phyloP scores from a whole-genome alignment of 2,888 invertebrate genomes.

The Flexamia atlantica region DNA sequence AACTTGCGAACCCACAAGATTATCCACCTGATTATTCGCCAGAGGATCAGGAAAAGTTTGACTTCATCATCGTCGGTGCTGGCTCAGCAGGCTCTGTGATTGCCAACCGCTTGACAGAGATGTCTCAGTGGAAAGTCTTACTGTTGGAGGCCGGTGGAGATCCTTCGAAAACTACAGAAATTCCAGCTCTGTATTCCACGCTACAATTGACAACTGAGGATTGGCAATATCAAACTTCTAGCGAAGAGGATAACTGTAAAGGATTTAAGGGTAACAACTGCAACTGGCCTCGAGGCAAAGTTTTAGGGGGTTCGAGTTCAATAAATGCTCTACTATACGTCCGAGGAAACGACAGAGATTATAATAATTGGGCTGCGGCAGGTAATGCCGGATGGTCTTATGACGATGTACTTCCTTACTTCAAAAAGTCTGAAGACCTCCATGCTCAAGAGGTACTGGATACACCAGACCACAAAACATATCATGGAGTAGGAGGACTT shows the following conservation, averaged over 20 bases:
- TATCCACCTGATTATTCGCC: slow-evolving; percentile 28
- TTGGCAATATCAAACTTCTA: slow-evolving; percentile 85
- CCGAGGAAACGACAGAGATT: slow-evolving; percentile 69
- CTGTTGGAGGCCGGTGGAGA: slow-evolving; percentile 82
- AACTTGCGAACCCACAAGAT: neutral
- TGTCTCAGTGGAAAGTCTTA: slow-evolving; percentile 79
- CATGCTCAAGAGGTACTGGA: slow-evolving; percentile 65
- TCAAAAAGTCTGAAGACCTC: slow-evolving; percentile 73
- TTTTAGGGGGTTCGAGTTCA: slow-evolving; percentile 70
- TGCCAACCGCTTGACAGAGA: slow-evolving; percentile 85
- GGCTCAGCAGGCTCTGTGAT: slow-evolving; percentile 81
- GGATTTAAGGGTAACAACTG: slow-evolving; percentile 74
- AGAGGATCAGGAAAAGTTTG: slow-evolving; percentile 7
- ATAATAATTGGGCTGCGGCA: slow-evolving; percentile 69
- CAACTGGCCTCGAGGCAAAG: slow-evolving; percentile 89
- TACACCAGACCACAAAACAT: slow-evolving; percentile 57
- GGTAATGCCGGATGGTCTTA: slow-evolving; percentile 71
- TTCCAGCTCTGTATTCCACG: slow-evolving; percentile 78
- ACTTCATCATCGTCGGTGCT: slow-evolving; percentile 39
- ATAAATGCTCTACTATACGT: slow-evolving; percentile 70
- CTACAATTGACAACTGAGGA: slow-evolving; percentile 81
- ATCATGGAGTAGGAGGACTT: slow-evolving; percentile 69
- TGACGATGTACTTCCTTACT: slow-evolving; percentile 71
- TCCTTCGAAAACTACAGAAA: slow-evolving; percentile 77
- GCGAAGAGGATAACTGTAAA: slow-evolving; percentile 80